Percentiles rank a stretch among this genome's conserved stretches.
These are phyloP conservation scores for Dermatemys mawii DNA, from an alignment of 2,113 vertebrate genomes.

Conservation along the genomic window DNA sequence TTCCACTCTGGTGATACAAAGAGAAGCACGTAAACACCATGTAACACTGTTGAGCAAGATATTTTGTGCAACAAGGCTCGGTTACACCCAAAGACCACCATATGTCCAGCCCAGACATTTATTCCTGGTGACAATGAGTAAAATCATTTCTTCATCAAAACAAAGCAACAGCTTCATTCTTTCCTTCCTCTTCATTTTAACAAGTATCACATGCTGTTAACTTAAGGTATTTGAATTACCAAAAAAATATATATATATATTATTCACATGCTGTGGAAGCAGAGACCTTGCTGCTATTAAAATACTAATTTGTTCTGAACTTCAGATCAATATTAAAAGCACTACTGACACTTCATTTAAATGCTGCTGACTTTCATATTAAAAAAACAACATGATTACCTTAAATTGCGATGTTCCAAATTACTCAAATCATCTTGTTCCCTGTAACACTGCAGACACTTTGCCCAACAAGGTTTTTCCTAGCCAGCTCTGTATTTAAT, in stretches of 20 bases:
- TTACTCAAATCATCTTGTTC: accelerated
- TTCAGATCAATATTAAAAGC: neutral
- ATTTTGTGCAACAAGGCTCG: neutral
- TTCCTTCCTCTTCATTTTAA: neutral
- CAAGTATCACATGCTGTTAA: neutral
- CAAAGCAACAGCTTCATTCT: neutral
- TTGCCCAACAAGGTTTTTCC: neutral
- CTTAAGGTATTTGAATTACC: neutral
- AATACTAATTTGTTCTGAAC: neutral
- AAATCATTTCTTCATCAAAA: neutral
- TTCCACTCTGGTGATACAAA: neutral
- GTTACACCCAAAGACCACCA: neutral
- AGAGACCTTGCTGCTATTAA: neutral
- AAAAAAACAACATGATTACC: too few relatives aligned
- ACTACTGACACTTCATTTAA: neutral
- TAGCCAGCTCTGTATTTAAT: neutral
- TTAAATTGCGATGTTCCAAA: neutral
- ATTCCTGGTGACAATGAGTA: neutral
- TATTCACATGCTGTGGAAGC: neutral
- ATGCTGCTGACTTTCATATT: too few relatives aligned
- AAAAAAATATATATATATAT: neutral
- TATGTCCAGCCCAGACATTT: neutral
- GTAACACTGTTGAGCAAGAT: neutral
- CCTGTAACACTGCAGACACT: neutral
- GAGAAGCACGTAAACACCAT: neutral